Evolutionary conservation across 2,797 vertebrate species (phyloP).

Genomic region (Leptodactylus fallax): DNA sequence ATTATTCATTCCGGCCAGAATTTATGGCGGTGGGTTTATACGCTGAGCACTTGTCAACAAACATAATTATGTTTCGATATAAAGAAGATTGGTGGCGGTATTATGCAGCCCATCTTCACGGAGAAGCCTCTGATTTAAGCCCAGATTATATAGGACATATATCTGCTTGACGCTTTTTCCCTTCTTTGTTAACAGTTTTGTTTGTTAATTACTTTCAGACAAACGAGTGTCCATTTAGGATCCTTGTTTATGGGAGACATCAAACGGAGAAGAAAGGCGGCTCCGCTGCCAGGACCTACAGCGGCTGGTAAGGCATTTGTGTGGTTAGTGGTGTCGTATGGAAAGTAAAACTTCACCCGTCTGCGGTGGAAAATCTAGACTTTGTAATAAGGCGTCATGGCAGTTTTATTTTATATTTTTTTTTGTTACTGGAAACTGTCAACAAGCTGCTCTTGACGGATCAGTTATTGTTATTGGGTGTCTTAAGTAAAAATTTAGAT

Average conservation of each 20-base stretch:
- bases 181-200: slow-evolving; percentile 76
- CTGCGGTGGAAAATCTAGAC: too few relatives aligned
- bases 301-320: slow-evolving; percentile 81
- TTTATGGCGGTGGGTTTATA: slow-evolving; percentile 89
- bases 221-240: slow-evolving; percentile 96
- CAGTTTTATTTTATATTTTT: not conserved
- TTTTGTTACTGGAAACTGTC: not conserved
- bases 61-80: slow-evolving; percentile 94
- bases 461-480: not conserved
- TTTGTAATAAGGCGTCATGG: too few relatives aligned
- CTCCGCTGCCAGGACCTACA: slow-evolving; percentile 86
- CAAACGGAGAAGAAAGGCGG: slow-evolving; percentile 96
- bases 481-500: too few relatives aligned
- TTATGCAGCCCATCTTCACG: slow-evolving; percentile 75
- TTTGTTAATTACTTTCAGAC: slow-evolving; percentile 86
- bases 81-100: slow-evolving; percentile 91
- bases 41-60: slow-evolving; percentile 89
- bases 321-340: not conserved
- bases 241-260: slow-evolving; percentile 95
- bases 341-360: not conserved
- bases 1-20: slow-evolving; percentile 87
- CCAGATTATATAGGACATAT: slow-evolving; percentile 74
- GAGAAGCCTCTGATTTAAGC: slow-evolving; percentile 76
- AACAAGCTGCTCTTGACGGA: not conserved
- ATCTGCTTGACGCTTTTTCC: slow-evolving; percentile 68